Evolutionary conservation across 2,113 vertebrate genomes (phyloP), one percentile per base, ranked within the genome.

Genomic region (Kryptolebias marmoratus): DNA sequence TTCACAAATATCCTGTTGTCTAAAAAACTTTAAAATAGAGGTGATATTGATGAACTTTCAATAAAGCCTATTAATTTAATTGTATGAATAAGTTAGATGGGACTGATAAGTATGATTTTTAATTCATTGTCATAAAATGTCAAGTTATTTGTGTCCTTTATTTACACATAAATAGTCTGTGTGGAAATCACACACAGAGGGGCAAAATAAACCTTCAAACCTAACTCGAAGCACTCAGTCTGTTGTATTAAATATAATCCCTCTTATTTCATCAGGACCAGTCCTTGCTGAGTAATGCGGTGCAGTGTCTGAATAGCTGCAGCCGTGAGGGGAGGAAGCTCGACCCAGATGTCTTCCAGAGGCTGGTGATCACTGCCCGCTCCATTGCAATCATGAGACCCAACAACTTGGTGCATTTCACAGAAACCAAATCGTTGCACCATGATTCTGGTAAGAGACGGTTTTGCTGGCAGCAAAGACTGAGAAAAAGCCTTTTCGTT

Each of bases 361-460:
- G 98, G 53, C 91, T 99, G 65, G 97, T 99, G 63, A 97, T 99
- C 88, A 98, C 97, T 0, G 96, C 97, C 47, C 96, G 98, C 39
- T 98, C 97, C 90, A 99, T 99, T 70, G 98, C 98, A 47, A 96
- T 99, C 82, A 98, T 98, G 96, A 96, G 98, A 79, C 97, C 98
- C 50, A 99, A 94, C 89, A 99, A 99, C 87, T 92, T 99, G 65
- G 97, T 99, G 67, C 98, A 99, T 86, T 99, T 97, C 73, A 98
- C 98, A 0, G 98, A 98, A 80, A 95, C 94, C 58, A 98, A 96
- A 87, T 89, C 94, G 69, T 89, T 94, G 10, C 94, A 92, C 42
- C 75, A 87, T 69, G 97, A 98, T 84, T 73, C 90, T 86, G 97
- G 97, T 98, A 93, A 64, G 67, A 57, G 11, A 1, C 32, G 57